Evolutionary conservation across 1,140 invertebrate genomes (phyloP), one percentile per base, ranked within the genome.

Genomic region (Cepaea nemoralis): DNA sequence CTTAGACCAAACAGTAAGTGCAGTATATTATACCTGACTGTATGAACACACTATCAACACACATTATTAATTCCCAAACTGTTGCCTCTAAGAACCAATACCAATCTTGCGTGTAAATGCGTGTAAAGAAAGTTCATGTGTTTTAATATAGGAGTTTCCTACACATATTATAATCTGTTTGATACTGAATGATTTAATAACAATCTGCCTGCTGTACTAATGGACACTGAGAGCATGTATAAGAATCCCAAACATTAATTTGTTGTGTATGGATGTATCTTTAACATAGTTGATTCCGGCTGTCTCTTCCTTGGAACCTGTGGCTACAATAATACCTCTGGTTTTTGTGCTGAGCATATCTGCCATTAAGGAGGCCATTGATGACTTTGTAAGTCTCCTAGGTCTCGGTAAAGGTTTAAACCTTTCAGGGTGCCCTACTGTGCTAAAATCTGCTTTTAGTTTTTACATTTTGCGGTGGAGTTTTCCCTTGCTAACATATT

Each of bases 361-460:
- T 87, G 98, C 97, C 85, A 94, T 98, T 86, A 99, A 99, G 93
- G 98, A 99, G 94, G 98, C 97, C 88, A 98, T 99, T 91, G 98
- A 99, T 94, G 98, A 99, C 92, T 97, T 97, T 93, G 97, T 99
- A 93, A 96, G 96, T 96, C 55, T 75, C 35, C 24, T 22, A 16
- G 24, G 63, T 27, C 24, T 22, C 35, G 19, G 0, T 22, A 6
- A 37, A 73, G 63, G 42, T 40, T 37, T 39, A 35, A 19, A 40
- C 24, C 55, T 22, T 8, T 55, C 8, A 14, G 50, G 50, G 50
- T 19, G 19, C n/a, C n/a, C 50, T 14, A 10, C 50, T 14, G 50
- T 3, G 8, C 50, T 22, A 3, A n/a, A n/a, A n/a, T 3, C 3
- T 19, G 3, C 19, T 22, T 55, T 55, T 55, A 3, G 19, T 70